A percentile compares a stretch with the other conserved stretches of the same genome.
Conservation (phyloP, 2,113 vertebrate genomes). For the Phyllopteryx taeniolatus region DNA sequence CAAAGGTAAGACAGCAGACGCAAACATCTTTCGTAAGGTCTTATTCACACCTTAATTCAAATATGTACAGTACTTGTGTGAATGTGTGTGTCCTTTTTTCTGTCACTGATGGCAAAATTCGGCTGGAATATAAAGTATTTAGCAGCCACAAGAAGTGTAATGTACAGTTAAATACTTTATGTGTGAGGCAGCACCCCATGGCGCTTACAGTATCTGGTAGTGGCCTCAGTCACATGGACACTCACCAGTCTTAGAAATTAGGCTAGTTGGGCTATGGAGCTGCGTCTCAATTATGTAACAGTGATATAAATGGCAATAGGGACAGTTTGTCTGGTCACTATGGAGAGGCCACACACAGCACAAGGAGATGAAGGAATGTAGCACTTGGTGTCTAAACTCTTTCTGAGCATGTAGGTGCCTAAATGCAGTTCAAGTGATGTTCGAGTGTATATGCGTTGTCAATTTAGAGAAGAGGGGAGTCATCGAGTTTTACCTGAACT, state of each 20-base stretch:
- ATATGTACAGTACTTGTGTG: constrained; percentile 16
- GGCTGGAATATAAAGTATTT: too few relatives aligned
- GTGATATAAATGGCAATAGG: constrained; percentile 5
- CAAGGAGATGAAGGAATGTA: constrained; percentile 28
- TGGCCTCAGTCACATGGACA: constrained; percentile 29
- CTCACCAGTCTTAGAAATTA: not conserved
- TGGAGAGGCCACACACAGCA: not conserved
- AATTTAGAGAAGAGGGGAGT: constrained; percentile 41
- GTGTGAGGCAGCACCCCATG: not conserved
- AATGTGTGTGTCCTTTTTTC: too few relatives aligned
- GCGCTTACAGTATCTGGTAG: not conserved
- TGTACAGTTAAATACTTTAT: not conserved
- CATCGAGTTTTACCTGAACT: too few relatives aligned
- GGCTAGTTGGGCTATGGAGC: constrained; percentile 4
- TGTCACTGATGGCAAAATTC: not conserved
- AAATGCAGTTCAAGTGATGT: not conserved
- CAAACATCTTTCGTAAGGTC: constrained; percentile 28
- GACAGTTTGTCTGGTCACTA: not conserved
- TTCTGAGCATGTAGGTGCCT: not conserved
- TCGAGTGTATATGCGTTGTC: too few relatives aligned
- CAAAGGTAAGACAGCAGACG: not conserved
- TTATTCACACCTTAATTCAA: not conserved
- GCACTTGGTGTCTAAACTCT: constrained; percentile 15
- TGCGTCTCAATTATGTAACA: constrained; percentile 12
- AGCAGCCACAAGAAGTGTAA: not conserved